phyloP scores from a whole-genome alignment of 2,888 invertebrate genomes.

The Exocentrus adspersus region DNA sequence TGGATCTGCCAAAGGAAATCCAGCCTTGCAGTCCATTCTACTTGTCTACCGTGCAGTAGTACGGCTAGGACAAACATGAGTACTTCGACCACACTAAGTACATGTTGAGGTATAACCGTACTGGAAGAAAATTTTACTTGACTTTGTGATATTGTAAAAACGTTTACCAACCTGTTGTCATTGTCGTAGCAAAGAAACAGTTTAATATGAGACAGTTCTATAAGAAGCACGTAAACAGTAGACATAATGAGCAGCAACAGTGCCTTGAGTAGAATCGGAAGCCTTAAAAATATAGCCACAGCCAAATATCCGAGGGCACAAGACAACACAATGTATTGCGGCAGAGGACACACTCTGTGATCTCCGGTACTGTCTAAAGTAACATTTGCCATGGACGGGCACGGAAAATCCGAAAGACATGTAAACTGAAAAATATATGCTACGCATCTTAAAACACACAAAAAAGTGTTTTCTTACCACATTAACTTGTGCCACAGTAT shows the following conservation, averaged over 20 bases:
- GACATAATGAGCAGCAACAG: constrained; percentile 81
- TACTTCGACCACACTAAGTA: constrained; percentile 81
- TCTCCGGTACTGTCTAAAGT: constrained; percentile 66
- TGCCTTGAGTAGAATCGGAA: constrained; percentile 86
- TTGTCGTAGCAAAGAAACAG: constrained; percentile 86
- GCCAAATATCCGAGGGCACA: constrained; percentile 86
- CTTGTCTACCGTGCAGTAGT: constrained; percentile 82
- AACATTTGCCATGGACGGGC: constrained; percentile 65
- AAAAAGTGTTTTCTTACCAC: constrained; percentile 90
- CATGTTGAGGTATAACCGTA: constrained; percentile 80
- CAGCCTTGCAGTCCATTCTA: constrained; percentile 90
- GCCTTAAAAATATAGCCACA: constrained; percentile 83
- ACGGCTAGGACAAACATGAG: constrained; percentile 85
- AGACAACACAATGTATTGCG: constrained; percentile 87
- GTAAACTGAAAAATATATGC: constrained; percentile 74
- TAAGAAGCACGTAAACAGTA: constrained; percentile 80
- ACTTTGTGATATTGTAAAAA: too few species aligned
- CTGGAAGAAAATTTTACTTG: constrained; percentile 58
- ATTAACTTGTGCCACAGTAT: constrained; percentile 91
- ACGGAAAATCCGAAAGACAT: constrained; percentile 67
- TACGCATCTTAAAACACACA: too few species aligned
- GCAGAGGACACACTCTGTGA: constrained; percentile 84
- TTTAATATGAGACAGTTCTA: constrained; percentile 82
- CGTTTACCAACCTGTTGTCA: constrained; percentile 80
- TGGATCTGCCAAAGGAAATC: constrained; percentile 87